Evolutionary conservation across 2,113 vertebrate genomes (phyloP), one percentile per base, ranked within the genome.

Genomic region (Dendrocopos noguchii): DNA sequence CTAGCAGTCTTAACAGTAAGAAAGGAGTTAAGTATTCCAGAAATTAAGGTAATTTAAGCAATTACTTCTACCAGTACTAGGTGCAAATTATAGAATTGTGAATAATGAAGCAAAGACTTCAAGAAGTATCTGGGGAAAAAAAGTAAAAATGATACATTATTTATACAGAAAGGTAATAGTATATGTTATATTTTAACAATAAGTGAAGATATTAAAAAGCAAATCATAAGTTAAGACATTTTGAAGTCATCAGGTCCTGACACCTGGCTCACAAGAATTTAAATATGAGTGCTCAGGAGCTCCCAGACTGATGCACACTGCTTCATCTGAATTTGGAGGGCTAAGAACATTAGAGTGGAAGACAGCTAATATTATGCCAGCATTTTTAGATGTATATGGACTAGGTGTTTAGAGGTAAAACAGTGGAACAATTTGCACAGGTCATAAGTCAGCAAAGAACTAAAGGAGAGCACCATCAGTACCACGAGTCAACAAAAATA

Each of bases 21-120:
- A 79, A 88, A 72, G 19, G n/a, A 73, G 10, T 65, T 61, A 66
- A 66, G 21, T 29, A 84, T 60, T 33, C 22, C 47, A 44, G 56
- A 84, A 94, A 66, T 47, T 39, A 39, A 80, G 75, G n/a, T n/a
- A 76, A 59, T 71, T 73, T 4, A 59, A 87, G 50, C 7, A 89
- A 42, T 25, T 24, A 28, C 66, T 68, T 86, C 1, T 56, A 61
- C 28, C 52, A 39, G 5, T 59, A 36, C 14, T 15, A 59, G 29
- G 9, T 25, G 36, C 27, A 86, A 91, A 78, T 78, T 0, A 56
- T 60, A 39, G 39, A 86, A 72, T 15, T 75, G 47, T 28, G 15
- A 79, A 44, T 52, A 78, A 72, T 25, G 34, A 67, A 72, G 31
- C 4, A 56, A 83, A 80, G 4, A 70, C 27, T 81, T 73, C 7